A percentile compares a stretch with the other conserved stretches of the same genome.
Conservation (phyloP, 2,797 vertebrate species). For the Microctenopoma steveboyesi region DNA sequence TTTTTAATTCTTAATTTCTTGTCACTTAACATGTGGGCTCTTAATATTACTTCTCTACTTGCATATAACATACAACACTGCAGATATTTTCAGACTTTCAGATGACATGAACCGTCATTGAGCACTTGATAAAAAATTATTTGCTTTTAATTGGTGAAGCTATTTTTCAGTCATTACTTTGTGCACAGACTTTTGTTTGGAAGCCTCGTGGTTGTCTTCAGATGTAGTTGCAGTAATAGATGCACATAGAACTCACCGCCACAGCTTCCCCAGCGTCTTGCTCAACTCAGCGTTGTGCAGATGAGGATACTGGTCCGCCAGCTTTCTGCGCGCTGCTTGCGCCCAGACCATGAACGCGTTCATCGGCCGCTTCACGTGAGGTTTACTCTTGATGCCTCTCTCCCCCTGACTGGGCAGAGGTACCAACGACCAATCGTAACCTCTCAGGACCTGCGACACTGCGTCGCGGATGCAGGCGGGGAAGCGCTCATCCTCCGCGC, state of each 20-base stretch:
- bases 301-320: conserved; percentile 90
- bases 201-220: not conserved
- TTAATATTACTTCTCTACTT: too few species aligned
- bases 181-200: not conserved
- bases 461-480: conserved; percentile 92
- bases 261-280: conserved; percentile 91
- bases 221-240: not conserved
- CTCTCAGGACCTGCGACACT: conserved; percentile 92
- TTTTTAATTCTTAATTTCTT: too few species aligned
- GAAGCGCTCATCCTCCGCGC: conserved; percentile 86
- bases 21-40: too few species aligned
- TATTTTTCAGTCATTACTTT: not conserved
- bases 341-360: conserved; percentile 92
- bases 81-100: not conserved
- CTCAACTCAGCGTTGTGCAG: conserved; percentile 92
- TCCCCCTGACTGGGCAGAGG: conserved; percentile 87
- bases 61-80: too few species aligned
- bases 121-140: too few species aligned
- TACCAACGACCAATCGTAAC: conserved; percentile 93
- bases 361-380: conserved; percentile 89
- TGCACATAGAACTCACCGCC: conserved; percentile 82
- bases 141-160: not conserved
- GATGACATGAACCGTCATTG: too few species aligned
- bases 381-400: conserved; percentile 85
- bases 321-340: conserved; percentile 87